These are phyloP conservation scores for Drosophila ogumai DNA, from an alignment of 1,140 invertebrate genomes.

Conservation along the genomic window DNA sequence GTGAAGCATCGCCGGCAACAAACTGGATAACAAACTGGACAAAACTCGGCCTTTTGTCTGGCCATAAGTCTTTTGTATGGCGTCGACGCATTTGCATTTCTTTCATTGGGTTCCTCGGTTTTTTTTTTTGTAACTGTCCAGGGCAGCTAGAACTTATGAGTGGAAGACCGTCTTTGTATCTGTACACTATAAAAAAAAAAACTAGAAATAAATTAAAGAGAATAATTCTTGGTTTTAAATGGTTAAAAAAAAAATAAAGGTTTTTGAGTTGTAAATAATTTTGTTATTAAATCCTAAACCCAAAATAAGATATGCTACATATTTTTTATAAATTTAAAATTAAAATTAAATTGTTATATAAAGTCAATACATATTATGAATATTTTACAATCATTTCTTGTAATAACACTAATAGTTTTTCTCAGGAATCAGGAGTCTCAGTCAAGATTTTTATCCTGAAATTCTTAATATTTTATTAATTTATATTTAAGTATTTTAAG, in stretches of 20 bases:
- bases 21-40: conserved; percentile 36
- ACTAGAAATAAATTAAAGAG: no score
- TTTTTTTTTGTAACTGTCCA: conserved; percentile 23
- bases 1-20: conserved; percentile 11
- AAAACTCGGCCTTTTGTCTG: conserved; percentile 35
- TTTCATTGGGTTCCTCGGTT: conserved; percentile 16
- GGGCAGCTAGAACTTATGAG: conserved; percentile 29
- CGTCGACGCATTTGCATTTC: conserved; percentile 44
- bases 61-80: conserved; percentile 38
- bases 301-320: background rate
- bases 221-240: background rate
- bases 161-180: conserved; percentile 15
- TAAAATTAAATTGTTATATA: background rate
- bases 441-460: no score
- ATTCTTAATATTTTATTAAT: no score
- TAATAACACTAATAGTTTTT: no score
- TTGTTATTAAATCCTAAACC: background rate
- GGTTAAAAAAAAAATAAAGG: background rate
- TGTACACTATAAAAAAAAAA: conserved; percentile 1
- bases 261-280: background rate
- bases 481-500: no score
- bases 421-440: no score
- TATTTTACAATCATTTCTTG: background rate
- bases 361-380: background rate
- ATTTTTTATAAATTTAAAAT: background rate